Percentiles rank a stretch among this genome's conserved stretches.
Evolutionary conservation across 2,113 vertebrate genomes (phyloP).

Genomic region (Phoxinus phoxinus): DNA sequence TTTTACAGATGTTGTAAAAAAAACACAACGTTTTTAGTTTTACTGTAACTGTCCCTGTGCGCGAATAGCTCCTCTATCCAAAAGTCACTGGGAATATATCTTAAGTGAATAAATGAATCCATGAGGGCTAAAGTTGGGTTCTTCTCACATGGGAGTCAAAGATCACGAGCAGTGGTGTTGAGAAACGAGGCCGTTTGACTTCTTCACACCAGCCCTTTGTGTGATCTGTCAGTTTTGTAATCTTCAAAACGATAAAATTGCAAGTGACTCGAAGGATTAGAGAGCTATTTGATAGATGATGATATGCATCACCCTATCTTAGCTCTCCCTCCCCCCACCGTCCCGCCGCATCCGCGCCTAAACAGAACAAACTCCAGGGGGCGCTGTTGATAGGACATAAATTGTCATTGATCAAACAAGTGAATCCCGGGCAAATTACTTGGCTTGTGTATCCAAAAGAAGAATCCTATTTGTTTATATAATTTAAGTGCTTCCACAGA

Average conservation of each 20-base stretch:
- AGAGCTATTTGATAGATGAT: slow-evolving; percentile 32
- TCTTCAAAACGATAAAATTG: neutral
- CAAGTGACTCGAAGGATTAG: slow-evolving; percentile 23
- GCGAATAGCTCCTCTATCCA: neutral
- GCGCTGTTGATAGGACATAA: slow-evolving; percentile 54
- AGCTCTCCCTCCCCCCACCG: neutral
- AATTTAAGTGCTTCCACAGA: neutral
- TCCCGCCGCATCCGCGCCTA: neutral
- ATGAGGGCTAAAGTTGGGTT: slow-evolving; percentile 32
- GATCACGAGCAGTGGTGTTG: slow-evolving; percentile 41
- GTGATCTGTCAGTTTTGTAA: slow-evolving; percentile 39
- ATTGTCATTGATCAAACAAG: neutral
- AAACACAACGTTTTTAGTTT: neutral
- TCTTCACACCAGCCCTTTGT: slow-evolving; percentile 9
- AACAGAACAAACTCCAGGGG: slow-evolving; percentile 50
- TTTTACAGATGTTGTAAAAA: too few species aligned
- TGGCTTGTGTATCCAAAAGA: neutral
- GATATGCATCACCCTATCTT: slow-evolving; percentile 1
- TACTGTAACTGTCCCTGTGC: neutral
- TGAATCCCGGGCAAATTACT: neutral
- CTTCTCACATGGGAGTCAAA: slow-evolving; percentile 53
- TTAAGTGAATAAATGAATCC: neutral
- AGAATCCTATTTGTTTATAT: neutral
- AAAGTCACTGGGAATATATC: neutral
- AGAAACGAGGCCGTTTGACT: slow-evolving; percentile 47